Evolutionary conservation across 2,888 invertebrate species (phyloP), one percentile per base, ranked within the genome.

Genomic region (Torymus aiolomorphi): DNA sequence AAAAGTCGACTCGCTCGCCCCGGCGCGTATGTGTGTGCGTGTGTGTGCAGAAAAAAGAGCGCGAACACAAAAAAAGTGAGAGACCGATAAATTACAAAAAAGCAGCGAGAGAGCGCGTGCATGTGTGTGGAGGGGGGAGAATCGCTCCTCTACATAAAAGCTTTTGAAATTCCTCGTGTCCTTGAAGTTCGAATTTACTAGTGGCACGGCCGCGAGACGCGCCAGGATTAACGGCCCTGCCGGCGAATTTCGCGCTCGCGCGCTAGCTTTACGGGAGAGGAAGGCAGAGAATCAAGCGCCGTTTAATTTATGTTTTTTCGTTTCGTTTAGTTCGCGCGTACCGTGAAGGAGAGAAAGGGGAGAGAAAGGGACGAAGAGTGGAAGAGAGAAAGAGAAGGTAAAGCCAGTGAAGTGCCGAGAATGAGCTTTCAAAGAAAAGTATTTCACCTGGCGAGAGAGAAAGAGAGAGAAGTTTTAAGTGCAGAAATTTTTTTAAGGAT

Each of bases 91-190:
- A 81, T 81, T 81, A 82, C 70, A 82, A 82, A 82, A 78, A 80
- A 77, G 82, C 67, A 80, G 31, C 31, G 31, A 31, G 31, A 77
- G 31, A 3, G 31, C 1, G 31, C 2, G 31, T 3, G 2, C 8
- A 1, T 31, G 31, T 31, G 31, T 31, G 31, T 31, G 8, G 31
- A 31, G 31, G 20, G 31, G 31, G 31, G 31, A 31, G 70, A 75
- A 77, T 80, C 62, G 73, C 69, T 16, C 16, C 71, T 80, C 70
- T 82, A 65, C 79, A 81, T 77, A 82, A 83, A 82, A 83, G 82
- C 78, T 81, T 80, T 80, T 81, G 82, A 83, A 85, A 83, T 83
- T 81, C 83, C 78, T 83, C 74, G 82, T 83, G 82, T 80, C 80
- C 77, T 81, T 82, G 80, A 78, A 77, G 80, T 82, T 80, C 71